Base-by-base conservation (phyloP, 2,797 vertebrate genomes). In the Nothura maculosa region DNA sequence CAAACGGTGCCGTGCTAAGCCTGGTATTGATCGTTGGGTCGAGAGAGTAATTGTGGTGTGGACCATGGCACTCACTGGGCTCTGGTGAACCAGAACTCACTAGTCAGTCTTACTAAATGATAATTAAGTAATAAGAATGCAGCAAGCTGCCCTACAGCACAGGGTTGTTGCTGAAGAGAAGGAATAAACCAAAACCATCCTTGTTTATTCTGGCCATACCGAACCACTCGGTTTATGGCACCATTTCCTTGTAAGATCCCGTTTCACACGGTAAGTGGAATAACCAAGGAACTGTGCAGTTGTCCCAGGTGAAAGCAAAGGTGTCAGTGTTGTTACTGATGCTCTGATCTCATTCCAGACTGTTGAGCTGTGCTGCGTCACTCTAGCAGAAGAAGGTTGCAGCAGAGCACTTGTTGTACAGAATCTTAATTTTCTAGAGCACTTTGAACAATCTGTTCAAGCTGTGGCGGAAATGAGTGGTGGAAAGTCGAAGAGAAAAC, bases 371-470 rank as follows among this genome's bases (percentile, higher is more conserved):
- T 73, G 83, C 88, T 94, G 83, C 54, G 4, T 50, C 58, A 7
- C 3, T 1, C 38, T 6, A 32, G 74, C 32, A 48, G 64, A 63
- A 86, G 48, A 66, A 70, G 36, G 28, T 42, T 38, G 58, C 89
- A 81, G 64, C 78, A 82, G 45, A 84, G 67, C 54, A 13, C 54
- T 50, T 64, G 9, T 25, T 57, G 68, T 58, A 22, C 57, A 32
- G 73, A 70, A 76, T 96, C 89, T 92, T 95, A 92, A 55, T 91
- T 94, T 89, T 75, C 55, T 54, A 45, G 79, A 92, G 86, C 69
- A 74, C 91, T 97, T 94, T 90, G 89, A 89, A 90, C 30, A 7
- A 16, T 66, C 58, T 72, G 14, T 81, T 69, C 62, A 74, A 69
- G 47, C 61, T 66, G 73, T 62, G 73, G 66, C 63, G 67, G 36